Percentiles rank a stretch among this genome's conserved stretches.
phyloP scores from a whole-genome alignment of 2,113 vertebrate genomes.

The Xyliphius kryptos region DNA sequence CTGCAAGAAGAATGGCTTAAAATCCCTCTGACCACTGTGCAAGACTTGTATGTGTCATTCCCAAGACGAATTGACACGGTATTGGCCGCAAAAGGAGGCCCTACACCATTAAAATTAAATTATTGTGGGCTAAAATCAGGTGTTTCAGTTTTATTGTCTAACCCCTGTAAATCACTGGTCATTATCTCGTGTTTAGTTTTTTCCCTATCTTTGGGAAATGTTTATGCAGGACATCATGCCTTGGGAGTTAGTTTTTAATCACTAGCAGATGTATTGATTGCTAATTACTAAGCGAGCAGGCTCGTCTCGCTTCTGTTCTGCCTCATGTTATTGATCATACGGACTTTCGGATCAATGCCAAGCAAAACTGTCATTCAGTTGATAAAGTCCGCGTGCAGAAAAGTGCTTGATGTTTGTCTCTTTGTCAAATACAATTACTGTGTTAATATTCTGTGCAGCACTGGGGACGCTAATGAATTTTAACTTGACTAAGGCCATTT shows the following conservation, averaged over 20 bases:
- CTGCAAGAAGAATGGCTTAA: too few species aligned
- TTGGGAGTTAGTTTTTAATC: slow-evolving; percentile 11
- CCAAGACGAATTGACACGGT: too few species aligned
- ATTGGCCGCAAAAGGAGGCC: too few species aligned
- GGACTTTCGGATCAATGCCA: background rate
- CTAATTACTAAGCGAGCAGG: slow-evolving; percentile 11
- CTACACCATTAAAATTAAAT: too few species aligned
- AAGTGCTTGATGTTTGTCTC: background rate
- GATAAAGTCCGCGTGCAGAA: slow-evolving; percentile 8
- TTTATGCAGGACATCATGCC: background rate
- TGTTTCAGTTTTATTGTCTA: too few species aligned
- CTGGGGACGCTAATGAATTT: background rate
- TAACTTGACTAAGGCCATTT: background rate
- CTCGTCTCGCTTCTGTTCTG: slow-evolving; percentile 1
- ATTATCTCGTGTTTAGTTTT: too few species aligned
- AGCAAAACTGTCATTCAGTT: background rate
- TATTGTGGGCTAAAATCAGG: too few species aligned
- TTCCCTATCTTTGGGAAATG: too few species aligned
- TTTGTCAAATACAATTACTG: slow-evolving; percentile 1
- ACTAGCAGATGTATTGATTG: background rate
- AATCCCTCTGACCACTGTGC: too few species aligned
- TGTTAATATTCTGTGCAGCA: background rate
- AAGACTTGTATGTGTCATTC: too few species aligned
- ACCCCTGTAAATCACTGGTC: too few species aligned
- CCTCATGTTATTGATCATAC: slow-evolving; percentile 11